Base-by-base conservation (phyloP, 1,140 invertebrate genomes). In the Polypedilum pembai region DNA sequence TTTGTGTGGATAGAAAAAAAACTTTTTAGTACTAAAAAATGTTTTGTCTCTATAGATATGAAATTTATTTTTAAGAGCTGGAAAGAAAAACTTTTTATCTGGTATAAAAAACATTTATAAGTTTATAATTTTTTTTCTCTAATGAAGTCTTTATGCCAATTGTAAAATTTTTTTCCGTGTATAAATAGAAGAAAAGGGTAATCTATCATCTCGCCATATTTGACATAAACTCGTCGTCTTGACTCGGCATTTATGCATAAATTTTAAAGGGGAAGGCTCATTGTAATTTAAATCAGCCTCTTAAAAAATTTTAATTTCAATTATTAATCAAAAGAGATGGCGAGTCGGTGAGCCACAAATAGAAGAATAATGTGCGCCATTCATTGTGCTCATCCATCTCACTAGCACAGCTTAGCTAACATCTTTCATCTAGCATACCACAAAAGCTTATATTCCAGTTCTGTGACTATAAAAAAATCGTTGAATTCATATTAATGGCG, bases 301-400 rank as follows among this genome's bases (percentile, higher is more conserved):
- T 56, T n/a, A 69, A 69, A 20, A 69, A 21, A 20, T 69, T 69
- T 69, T 69, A 69, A 69, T 69, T 69, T 69, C 65, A 69, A 69
- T 69, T 69, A 69, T 69, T 69, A 69, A 69, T 69, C 65, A 69
- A 69, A 69, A 18, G 8, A 10, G 45, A 56, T 33, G 24, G 45
- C 45, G 4, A n/a, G 45, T n/a, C 45, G 45, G 45, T 56, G 65
- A 69, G 65, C 65, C 65, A 69, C 65, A 69, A 69, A 69, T 69
- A 69, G 65, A 69, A 69, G 18, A 18, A 12, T 15, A 33, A 33
- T 33, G 24, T 33, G 24, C 24, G 7, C 12, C 8, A 56, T 69
- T 69, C 65, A 69, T 69, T 69, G 65, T 69, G 20, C 65, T 69
- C 65, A 69, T 69, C 17, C 5, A 18, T 69, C 65, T 69, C 17